phyloP scores from a whole-genome alignment of 2,113 vertebrate genomes.

The Danio rerio region DNA sequence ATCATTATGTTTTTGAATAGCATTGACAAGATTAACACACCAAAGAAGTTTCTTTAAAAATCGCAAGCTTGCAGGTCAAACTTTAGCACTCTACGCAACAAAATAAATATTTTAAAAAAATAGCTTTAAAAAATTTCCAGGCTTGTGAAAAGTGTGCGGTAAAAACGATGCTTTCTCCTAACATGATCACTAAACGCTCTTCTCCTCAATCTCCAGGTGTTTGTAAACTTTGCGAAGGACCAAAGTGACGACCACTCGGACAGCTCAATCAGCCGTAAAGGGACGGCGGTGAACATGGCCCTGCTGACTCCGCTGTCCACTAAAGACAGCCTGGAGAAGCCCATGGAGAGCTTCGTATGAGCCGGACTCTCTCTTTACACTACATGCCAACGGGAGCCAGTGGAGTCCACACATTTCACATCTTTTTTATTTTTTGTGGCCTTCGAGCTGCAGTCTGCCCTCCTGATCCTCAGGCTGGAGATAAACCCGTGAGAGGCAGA shows the following conservation, averaged over 20 bases:
- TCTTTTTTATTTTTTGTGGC: constrained; percentile 23
- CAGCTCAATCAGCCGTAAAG: constrained; percentile 88
- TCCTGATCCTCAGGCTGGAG: constrained; percentile 7
- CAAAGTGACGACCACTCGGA: constrained; percentile 91
- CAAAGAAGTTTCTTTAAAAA: no score
- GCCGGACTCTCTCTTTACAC: constrained; percentile 30
- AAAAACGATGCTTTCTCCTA: no score
- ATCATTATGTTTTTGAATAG: no score
- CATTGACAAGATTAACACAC: no score
- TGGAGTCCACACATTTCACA: constrained; percentile 52
- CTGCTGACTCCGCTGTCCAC: constrained; percentile 72
- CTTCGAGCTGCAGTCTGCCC: constrained; percentile 26
- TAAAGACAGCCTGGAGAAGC: constrained; percentile 72
- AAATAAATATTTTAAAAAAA: no score
- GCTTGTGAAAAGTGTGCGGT: no score
- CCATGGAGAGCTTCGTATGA: constrained; percentile 92
- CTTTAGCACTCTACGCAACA: no score
- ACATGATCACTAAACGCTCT: not conserved
- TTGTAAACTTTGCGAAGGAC: constrained; percentile 99
- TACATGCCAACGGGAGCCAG: constrained; percentile 52
- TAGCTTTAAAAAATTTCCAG: no score
- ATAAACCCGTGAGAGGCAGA: constrained; percentile 64
- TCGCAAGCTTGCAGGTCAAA: no score
- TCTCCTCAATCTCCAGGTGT: constrained; percentile 81
- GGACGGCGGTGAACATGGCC: constrained; percentile 80